Conservation (phyloP, 2,797 vertebrate genomes). For the Etheostoma nigrum region DNA sequence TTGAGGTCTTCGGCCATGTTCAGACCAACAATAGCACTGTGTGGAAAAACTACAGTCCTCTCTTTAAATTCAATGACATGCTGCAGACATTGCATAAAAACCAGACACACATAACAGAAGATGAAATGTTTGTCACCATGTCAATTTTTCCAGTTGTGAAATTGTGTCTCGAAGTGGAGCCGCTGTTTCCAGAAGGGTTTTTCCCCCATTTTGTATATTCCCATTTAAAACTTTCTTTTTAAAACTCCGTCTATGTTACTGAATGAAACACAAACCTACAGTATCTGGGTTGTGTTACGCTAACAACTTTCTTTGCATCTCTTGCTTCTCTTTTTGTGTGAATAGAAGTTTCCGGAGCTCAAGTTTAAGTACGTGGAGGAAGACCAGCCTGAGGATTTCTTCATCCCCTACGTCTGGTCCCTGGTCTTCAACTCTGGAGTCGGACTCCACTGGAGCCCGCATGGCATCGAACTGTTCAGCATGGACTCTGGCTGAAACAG, state of each 20-base stretch:
- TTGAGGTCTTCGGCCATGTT: neutral
- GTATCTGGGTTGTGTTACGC: neutral
- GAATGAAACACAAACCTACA: neutral
- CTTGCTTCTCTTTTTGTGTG: conserved; percentile 43
- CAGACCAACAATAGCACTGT: neutral
- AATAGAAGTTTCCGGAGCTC: conserved; percentile 96
- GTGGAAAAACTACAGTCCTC: neutral
- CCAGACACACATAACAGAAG: no score
- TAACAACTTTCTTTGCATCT: neutral
- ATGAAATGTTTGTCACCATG: neutral
- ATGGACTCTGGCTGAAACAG: conserved; percentile 92
- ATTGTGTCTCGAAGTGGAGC: neutral
- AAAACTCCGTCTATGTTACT: neutral
- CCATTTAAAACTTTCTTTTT: neutral
- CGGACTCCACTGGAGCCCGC: conserved; percentile 93
- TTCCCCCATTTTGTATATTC: neutral
- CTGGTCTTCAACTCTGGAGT: conserved; percentile 94
- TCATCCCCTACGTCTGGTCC: conserved; percentile 98
- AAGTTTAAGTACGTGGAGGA: conserved; percentile 99
- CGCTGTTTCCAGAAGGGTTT: neutral
- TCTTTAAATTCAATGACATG: neutral
- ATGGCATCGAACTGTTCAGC: conserved; percentile 94
- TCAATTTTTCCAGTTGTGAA: neutral
- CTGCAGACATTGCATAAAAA: neutral
- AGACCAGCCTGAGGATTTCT: conserved; percentile 98